Evolutionary conservation across 2,797 vertebrate species (phyloP), one percentile per base, ranked within the genome.

Genomic region (Smutsia gigantea): DNA sequence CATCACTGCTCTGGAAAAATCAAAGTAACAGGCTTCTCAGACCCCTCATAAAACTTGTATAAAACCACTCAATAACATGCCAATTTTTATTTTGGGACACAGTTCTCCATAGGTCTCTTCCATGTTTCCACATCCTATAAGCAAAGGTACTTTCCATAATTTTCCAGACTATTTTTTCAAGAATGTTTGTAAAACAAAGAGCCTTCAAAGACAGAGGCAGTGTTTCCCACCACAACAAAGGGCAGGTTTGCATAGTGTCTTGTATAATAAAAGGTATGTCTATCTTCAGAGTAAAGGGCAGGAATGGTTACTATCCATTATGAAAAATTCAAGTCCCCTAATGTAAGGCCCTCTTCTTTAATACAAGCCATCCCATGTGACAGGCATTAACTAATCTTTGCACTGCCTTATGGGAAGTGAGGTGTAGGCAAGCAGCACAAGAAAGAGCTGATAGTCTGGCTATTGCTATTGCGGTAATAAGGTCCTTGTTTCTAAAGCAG

Each of bases 91-190:
- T 82, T 90, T 14, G 17, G 9, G n/a, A 90, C 71, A 88, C 13
- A 53, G 6, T 83, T 68, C 29, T 51, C n/a, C n/a, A 37, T 37
- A 34, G 3, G 19, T 93, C 42, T 83, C 49, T 77, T 53, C 42
- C 11, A 66, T 83, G 86, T 95, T 86, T 82, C n/a, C 27, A 69
- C 31, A 53, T 85, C 15, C 81, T 82, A 17, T 46, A n/a, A 94
- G 63, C 19, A 82, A 29, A 81, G n/a, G 3, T 3, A 18, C 9
- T 83, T 74, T 84, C n/a, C 31, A 11, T 77, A 1, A 19, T 17
- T 93, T 87, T 77, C 75, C n/a, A 90, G 46, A 74, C 7, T 79
- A 49, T 85, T 31, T 72, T 72, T 94, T 83, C 27, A 88, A 78
- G 15, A 18, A 92, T 59, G 31, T 64, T 94, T 95, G 4, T 81